Conservation (phyloP, 2,888 invertebrate species). For the Diarsia rubi region DNA sequence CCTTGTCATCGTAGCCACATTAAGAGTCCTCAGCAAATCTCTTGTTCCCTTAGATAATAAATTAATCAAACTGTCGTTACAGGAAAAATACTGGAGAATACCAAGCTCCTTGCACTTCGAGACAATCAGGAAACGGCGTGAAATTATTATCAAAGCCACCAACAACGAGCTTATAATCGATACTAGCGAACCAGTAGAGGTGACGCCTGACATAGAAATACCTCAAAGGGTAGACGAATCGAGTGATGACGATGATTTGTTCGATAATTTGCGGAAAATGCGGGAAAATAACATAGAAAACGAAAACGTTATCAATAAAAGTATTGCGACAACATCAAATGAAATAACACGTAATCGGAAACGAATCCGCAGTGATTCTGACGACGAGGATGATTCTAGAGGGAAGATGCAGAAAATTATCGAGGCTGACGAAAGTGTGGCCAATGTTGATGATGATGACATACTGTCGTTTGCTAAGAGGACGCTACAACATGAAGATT, state of each 20-base stretch:
- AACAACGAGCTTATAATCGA: constrained; percentile 87
- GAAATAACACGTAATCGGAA: constrained; percentile 73
- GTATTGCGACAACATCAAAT: constrained; percentile 47
- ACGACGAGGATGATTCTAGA: constrained; percentile 72
- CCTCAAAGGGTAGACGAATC: constrained; percentile 70
- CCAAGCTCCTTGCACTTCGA: constrained; percentile 91
- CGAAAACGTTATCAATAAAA: constrained; percentile 58
- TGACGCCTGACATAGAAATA: constrained; percentile 35
- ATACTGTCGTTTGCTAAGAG: constrained; percentile 87
- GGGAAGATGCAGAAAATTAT: constrained; percentile 84
- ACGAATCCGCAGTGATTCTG: constrained; percentile 82
- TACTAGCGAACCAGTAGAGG: constrained; percentile 46
- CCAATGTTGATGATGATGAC: constrained; percentile 77
- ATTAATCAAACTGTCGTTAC: constrained; percentile 66
- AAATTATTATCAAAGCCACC: constrained; percentile 90
- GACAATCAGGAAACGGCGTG: constrained; percentile 90
- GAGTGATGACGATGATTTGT: constrained; percentile 85
- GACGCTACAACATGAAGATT: constrained; percentile 81
- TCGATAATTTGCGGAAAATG: constrained; percentile 85
- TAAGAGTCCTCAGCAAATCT: constrained; percentile 32
- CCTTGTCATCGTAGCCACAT: constrained; percentile 22
- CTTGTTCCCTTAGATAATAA: constrained; percentile 45
- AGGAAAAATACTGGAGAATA: constrained; percentile 97
- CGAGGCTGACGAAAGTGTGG: constrained; percentile 73
- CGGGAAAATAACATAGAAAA: constrained; percentile 71